Conservation (phyloP, 2,113 vertebrate species). For the Recurvirostra avosetta region DNA sequence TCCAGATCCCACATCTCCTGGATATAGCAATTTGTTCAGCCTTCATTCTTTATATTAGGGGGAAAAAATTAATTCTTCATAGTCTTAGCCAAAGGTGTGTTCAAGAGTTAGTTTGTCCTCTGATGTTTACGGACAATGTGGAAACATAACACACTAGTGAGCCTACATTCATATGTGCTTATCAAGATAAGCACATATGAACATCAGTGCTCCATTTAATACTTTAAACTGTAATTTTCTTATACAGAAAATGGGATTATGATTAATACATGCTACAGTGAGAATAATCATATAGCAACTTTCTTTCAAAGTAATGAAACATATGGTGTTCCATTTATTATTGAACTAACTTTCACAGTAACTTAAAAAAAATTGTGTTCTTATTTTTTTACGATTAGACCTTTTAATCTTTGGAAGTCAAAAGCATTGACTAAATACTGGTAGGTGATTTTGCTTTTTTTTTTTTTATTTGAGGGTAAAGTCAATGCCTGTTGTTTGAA, state of each 20-base stretch:
- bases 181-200: background rate
- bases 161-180: background rate
- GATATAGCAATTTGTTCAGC: background rate
- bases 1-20: background rate
- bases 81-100: background rate
- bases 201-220: background rate
- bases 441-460: background rate
- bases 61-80: background rate
- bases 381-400: background rate
- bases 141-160: background rate
- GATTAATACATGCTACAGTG: background rate
- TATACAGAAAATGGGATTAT: background rate
- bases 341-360: background rate
- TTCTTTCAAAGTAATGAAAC: background rate
- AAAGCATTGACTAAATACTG: background rate
- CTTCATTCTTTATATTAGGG: background rate
- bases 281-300: background rate
- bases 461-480: conserved; percentile 16
- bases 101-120: background rate
- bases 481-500: conserved; percentile 53
- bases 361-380: background rate
- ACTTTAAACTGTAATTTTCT: background rate
- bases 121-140: background rate
- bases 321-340: background rate
- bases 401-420: background rate